These are phyloP conservation scores for Wasmannia auropunctata DNA, from an alignment of 1,140 invertebrate species.

Conservation along the genomic window DNA sequence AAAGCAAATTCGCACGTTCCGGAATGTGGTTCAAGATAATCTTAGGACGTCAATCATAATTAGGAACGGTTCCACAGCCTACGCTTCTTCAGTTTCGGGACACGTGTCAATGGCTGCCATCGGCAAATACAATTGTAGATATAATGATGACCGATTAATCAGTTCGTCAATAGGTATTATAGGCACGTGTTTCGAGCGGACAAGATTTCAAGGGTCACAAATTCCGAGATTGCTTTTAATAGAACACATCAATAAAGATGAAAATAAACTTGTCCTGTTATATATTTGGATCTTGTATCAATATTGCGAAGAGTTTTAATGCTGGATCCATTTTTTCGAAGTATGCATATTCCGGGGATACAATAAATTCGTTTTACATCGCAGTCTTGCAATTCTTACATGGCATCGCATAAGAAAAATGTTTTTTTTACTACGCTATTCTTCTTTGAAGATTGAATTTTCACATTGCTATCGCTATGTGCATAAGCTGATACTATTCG, in stretches of 20 bases:
- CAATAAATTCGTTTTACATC: neutral
- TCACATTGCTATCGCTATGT: neutral
- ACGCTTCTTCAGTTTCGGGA: constrained; percentile 25
- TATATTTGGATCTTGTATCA: neutral
- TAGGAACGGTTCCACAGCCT: constrained; percentile 63
- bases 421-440: neutral
- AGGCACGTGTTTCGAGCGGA: neutral
- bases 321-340: neutral
- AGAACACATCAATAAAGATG: neutral
- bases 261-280: neutral
- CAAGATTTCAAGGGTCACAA: neutral
- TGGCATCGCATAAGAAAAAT: neutral
- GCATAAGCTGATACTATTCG: neutral
- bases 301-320: neutral
- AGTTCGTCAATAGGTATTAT: constrained; percentile 42
- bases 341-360: neutral
- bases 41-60: constrained; percentile 68
- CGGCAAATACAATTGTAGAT: constrained; percentile 3
- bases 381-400: neutral
- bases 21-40: constrained; percentile 74
- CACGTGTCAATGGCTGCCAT: neutral
- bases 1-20: constrained; percentile 69
- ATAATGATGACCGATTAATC: neutral
- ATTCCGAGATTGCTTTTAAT: neutral
- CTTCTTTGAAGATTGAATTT: neutral